Percentiles rank a stretch among this genome's conserved stretches.
Conservation (phyloP, 2,888 invertebrate genomes). For the Rapana venosa region DNA sequence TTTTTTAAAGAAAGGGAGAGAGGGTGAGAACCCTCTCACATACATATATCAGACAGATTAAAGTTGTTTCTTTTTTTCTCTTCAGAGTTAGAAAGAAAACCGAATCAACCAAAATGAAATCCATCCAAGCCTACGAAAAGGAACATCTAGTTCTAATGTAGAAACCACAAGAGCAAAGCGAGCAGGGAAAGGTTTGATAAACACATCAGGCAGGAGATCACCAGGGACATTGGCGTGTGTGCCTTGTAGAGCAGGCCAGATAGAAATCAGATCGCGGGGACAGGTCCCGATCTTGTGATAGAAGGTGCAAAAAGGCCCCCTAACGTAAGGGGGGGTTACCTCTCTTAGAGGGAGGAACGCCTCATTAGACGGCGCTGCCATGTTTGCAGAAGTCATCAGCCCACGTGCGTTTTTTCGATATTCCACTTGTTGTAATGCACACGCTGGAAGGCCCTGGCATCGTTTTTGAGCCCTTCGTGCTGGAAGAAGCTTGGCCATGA, state of each 20-base stretch:
- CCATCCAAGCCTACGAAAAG: background rate
- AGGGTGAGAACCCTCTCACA: no score
- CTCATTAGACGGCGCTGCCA: conserved; percentile 10
- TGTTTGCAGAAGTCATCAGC: conserved; percentile 43
- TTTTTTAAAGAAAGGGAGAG: no score
- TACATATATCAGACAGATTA: no score
- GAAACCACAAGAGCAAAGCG: conserved; percentile 6
- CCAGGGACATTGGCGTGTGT: background rate
- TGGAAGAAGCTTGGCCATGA: background rate
- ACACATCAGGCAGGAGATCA: background rate
- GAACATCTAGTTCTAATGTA: conserved; percentile 22
- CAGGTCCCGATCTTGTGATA: background rate
- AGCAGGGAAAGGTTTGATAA: background rate
- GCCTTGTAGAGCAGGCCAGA: conserved; percentile 21
- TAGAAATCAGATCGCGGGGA: conserved; percentile 8
- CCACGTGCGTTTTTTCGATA: conserved; percentile 23
- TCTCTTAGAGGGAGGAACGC: conserved; percentile 6
- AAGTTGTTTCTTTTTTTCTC: no score
- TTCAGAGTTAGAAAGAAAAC: no score
- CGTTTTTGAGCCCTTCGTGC: background rate
- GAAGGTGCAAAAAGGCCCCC: background rate
- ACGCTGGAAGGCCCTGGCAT: background rate
- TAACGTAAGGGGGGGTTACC: background rate
- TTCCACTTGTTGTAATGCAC: conserved; percentile 23
- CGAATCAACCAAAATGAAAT: no score